Percentiles rank a stretch among this genome's conserved stretches.
Conservation (phyloP, 92 coral and sea anemone species). For the Palythoa grandiflora region DNA sequence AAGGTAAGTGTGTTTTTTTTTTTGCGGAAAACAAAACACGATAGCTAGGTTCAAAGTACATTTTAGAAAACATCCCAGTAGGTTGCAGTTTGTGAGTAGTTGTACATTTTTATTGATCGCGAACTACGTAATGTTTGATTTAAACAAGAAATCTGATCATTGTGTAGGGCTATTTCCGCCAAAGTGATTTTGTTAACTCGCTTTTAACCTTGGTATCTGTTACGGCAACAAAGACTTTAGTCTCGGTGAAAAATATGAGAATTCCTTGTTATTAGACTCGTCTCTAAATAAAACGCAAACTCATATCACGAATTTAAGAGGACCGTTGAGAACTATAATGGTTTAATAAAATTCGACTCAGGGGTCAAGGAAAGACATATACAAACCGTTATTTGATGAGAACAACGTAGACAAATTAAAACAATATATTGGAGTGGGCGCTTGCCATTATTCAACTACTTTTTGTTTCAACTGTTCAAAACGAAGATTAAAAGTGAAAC, state of each 20-base stretch:
- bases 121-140: background rate
- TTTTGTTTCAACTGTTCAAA: background rate
- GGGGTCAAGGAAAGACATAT: background rate
- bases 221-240: background rate
- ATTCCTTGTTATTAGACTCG: background rate
- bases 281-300: background rate
- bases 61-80: too few species aligned
- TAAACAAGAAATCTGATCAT: background rate
- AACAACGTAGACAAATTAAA: background rate
- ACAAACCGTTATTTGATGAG: background rate
- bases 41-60: too few species aligned
- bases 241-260: background rate
- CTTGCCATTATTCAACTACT: background rate
- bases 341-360: slow-evolving; percentile 14
- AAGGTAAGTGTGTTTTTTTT: background rate
- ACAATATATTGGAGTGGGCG: background rate
- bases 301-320: background rate
- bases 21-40: too few species aligned
- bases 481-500: background rate
- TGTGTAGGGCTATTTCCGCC: background rate
- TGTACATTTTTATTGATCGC: background rate
- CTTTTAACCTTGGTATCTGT: background rate
- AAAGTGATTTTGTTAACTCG: background rate
- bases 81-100: background rate
- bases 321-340: background rate